Evolutionary conservation across 2,797 vertebrate species (phyloP), one percentile per base, ranked within the genome.

Genomic region (Sylvilagus floridanus): DNA sequence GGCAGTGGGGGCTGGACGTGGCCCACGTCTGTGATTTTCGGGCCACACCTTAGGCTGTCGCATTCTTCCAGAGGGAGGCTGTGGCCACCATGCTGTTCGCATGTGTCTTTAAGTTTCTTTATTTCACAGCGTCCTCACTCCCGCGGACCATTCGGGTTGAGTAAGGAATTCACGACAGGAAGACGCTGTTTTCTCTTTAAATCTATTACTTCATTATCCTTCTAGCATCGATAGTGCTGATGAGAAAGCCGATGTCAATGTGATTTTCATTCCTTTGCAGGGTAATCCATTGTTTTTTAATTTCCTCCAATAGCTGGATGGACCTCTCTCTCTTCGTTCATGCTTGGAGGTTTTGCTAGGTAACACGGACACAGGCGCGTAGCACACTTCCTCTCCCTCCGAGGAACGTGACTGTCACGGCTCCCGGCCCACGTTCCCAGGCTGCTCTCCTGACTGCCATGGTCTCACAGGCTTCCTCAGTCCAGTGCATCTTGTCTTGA

Each of bases 241-340:
- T 17, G 68, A 86, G 42, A 90, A 95, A 65, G 83, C 72, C 84
- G 76, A 73, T 50, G 3, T 60, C 93, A 76, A 52, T 22, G 8
- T 73, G n/a, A 68, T 54, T 32, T 88, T 81, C 9, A n/a, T 63
- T 84, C 4, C 1, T 76, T 68, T 62, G 52, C 28, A 77, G 62
- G 42, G 28, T 79, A 91, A 50, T 35, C 13, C 66, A 37, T 5
- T 2, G 5, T 42, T 35, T 60, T 32, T 19, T 3, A 19, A 84
- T 82, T 73, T 84, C 30, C 54, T 94, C 76, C 35, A 21, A 8
- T 35, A 47, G 17, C 17, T 35, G 72, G 12, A 81, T 17, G 21
- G 69, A 63, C 35, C 66, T 77, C 68, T 57, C 50, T 57, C 50
- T 26, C 16, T 72, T 19, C 32, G 16, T 22, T 47, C 65, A 1